phyloP scores from a whole-genome alignment of 2,113 vertebrate genomes.

The Myiopsitta monachus region DNA sequence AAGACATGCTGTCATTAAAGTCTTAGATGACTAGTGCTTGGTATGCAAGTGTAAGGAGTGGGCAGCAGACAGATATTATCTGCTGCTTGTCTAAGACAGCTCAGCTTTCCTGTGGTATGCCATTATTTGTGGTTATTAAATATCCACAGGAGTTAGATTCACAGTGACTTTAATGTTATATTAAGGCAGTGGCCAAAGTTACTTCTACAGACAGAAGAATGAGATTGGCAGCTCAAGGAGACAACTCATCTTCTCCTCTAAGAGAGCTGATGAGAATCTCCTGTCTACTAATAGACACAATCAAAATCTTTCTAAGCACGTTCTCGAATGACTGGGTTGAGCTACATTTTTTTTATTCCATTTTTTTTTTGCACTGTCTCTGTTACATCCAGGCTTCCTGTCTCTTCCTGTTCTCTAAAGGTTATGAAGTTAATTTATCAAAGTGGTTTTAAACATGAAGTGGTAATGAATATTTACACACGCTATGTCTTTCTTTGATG shows the following conservation, averaged over 20 bases:
- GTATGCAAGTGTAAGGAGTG: neutral
- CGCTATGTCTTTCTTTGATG: constrained; percentile 44
- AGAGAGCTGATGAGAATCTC: neutral
- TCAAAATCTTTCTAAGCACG: constrained; percentile 15
- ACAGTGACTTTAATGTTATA: neutral
- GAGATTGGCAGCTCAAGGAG: neutral
- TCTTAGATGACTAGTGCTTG: neutral
- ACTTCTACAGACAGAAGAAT: neutral
- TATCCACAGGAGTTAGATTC: neutral
- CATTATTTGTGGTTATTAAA: neutral
- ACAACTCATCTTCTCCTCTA: neutral
- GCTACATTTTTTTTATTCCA: neutral
- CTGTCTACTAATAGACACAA: neutral
- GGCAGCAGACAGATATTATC: neutral
- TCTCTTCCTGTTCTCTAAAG: constrained; percentile 64
- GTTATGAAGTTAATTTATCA: constrained; percentile 70
- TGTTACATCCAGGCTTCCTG: constrained; percentile 48
- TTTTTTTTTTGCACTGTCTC: constrained; percentile 16
- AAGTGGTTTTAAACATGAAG: constrained; percentile 52
- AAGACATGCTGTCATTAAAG: neutral
- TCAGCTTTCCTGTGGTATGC: neutral
- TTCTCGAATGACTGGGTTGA: constrained; percentile 4
- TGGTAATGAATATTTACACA: constrained; percentile 59
- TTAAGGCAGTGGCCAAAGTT: neutral
- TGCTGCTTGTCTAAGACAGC: neutral